Percentiles rank a stretch among this genome's conserved stretches.
Conservation (phyloP, 2,797 vertebrate genomes). For the Bryconaethiops microstoma region DNA sequence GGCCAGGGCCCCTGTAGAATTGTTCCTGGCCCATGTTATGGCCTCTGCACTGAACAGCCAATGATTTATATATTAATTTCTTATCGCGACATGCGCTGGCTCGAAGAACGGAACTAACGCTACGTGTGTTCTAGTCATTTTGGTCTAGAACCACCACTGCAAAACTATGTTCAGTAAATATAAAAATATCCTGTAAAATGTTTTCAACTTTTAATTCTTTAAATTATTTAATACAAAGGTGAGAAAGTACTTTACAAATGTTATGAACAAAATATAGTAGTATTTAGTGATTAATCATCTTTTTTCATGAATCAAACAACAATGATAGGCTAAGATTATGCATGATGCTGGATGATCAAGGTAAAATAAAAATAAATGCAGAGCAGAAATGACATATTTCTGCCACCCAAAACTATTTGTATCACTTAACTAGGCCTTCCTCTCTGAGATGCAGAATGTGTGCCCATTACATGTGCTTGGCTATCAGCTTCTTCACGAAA, state of each 20-base stretch:
- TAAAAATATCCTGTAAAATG: no score
- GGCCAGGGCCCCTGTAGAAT: no score
- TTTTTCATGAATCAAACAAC: background rate
- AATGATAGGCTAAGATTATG: background rate
- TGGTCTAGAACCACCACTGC: no score
- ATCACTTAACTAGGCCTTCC: conserved; percentile 35
- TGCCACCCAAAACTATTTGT: background rate
- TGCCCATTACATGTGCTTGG: conserved; percentile 1
- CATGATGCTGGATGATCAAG: background rate
- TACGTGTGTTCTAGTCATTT: no score
- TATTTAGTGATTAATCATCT: background rate
- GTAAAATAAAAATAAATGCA: background rate
- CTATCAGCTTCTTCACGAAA: no score
- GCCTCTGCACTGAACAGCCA: no score
- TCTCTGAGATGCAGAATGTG: conserved; percentile 36
- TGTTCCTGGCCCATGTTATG: no score
- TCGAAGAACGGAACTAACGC: no score
- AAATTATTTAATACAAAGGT: background rate
- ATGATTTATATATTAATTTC: no score
- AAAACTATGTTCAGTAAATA: no score
- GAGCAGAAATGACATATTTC: no score
- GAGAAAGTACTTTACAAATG: background rate
- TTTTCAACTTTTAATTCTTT: background rate
- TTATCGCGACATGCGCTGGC: no score
- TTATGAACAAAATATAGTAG: background rate